Percentiles rank a stretch among this genome's conserved stretches.
Conservation (phyloP, 2,113 vertebrate species). For the Diglossa brunneiventris region DNA sequence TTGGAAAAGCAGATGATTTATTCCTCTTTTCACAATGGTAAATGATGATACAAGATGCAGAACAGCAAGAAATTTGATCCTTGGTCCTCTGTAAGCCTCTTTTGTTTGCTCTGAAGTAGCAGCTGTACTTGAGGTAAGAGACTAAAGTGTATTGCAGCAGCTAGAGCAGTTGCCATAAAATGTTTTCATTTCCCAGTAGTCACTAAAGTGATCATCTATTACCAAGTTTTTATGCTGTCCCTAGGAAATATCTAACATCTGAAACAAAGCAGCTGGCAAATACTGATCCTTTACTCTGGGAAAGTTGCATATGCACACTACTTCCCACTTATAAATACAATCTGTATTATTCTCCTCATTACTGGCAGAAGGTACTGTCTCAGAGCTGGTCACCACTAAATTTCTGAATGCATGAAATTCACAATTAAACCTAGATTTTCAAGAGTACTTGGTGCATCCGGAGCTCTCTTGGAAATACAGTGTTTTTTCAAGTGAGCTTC, state of each 20-base stretch:
- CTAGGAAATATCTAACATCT: not conserved
- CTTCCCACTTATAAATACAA: not conserved
- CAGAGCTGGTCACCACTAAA: not conserved
- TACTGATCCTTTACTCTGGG: not conserved
- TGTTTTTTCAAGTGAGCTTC: not conserved
- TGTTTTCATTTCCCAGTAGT: not conserved
- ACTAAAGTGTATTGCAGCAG: not conserved
- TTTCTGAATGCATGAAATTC: not conserved
- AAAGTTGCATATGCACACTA: not conserved
- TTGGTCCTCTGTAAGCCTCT: not conserved
- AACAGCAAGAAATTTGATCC: conserved; percentile 33
- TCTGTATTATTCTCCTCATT: not conserved
- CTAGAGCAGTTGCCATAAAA: not conserved
- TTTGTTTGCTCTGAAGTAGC: not conserved
- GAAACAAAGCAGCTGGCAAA: not conserved
- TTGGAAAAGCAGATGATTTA: conserved; percentile 38
- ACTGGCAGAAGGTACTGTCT: not conserved
- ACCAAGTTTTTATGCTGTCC: not conserved
- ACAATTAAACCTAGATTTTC: not conserved
- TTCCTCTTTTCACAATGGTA: not conserved
- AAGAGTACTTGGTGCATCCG: not conserved
- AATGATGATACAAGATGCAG: conserved; percentile 5
- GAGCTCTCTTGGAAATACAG: not conserved
- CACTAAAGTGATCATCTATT: not conserved
- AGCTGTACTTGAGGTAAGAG: conserved; percentile 17